phyloP scores from a whole-genome alignment of 2,797 vertebrate genomes.

The Gadopsis bispinosus region DNA sequence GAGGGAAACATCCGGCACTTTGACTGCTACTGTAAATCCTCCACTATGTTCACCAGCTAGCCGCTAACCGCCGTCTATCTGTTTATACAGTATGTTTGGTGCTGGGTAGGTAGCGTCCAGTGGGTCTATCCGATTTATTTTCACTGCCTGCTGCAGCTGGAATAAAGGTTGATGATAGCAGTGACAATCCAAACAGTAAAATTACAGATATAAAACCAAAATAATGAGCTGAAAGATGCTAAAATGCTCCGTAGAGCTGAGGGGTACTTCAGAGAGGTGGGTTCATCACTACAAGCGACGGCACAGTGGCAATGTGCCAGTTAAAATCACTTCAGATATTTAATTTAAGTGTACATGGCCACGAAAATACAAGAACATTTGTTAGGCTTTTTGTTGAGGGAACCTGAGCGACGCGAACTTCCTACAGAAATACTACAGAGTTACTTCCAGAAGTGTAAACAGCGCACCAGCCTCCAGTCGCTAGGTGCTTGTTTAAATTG shows the following conservation, averaged over 20 bases:
- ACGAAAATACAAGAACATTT: neutral
- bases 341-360: neutral
- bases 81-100: neutral
- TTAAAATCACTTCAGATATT: neutral
- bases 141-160: no score
- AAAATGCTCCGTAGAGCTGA: neutral
- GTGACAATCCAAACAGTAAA: neutral
- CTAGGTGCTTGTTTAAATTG: constrained; percentile 46
- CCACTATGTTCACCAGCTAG: neutral
- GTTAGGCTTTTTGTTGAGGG: no score
- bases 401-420: no score
- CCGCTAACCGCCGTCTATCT: neutral
- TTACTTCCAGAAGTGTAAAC: constrained; percentile 39
- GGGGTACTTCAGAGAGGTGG: neutral
- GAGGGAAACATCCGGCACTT: neutral
- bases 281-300: neutral
- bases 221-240: neutral
- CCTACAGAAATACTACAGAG: neutral
- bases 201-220: neutral
- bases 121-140: neutral
- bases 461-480: constrained; percentile 23
- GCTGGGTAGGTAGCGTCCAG: neutral
- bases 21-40: neutral
- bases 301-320: neutral
- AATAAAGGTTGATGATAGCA: neutral